These are phyloP conservation scores for Lineus longissimus DNA, from an alignment of 1,140 invertebrate genomes.

Conservation along the genomic window DNA sequence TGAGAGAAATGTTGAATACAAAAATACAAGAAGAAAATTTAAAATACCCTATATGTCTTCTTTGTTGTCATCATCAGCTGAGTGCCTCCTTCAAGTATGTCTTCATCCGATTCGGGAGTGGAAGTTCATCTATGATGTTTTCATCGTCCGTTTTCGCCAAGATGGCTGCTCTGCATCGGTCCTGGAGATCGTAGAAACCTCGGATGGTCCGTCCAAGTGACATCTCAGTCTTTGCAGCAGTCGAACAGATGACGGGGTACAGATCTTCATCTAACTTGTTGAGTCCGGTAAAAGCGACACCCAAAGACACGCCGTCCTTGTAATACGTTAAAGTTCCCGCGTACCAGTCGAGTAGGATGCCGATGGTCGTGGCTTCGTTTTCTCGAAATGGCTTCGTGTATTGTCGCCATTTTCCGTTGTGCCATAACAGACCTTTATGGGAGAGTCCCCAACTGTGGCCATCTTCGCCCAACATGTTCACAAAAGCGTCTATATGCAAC, in stretches of 20 bases:
- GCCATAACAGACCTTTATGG: conserved; percentile 71
- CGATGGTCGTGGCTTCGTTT: conserved; percentile 65
- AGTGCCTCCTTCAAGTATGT: conserved; percentile 35
- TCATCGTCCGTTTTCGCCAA: conserved; percentile 25
- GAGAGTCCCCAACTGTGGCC: conserved; percentile 69
- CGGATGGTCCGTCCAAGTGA: conserved; percentile 58
- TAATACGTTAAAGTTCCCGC: conserved; percentile 69
- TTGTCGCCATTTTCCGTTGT: conserved; percentile 59
- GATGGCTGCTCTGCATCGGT: conserved; percentile 54
- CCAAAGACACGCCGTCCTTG: conserved; percentile 67
- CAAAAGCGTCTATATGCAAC: conserved; percentile 65
- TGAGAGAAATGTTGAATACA: no score
- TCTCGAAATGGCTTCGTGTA: conserved; percentile 70
- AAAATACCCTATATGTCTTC: no score
- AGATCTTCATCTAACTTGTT: conserved; percentile 58
- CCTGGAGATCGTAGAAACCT: conserved; percentile 67
- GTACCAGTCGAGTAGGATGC: conserved; percentile 65
- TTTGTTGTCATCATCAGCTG: background rate
- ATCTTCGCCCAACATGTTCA: conserved; percentile 70
- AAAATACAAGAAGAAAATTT: no score
- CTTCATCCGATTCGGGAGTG: conserved; percentile 45
- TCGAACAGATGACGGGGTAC: conserved; percentile 69
- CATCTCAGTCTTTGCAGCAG: conserved; percentile 74
- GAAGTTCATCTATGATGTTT: conserved; percentile 32
- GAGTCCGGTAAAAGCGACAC: conserved; percentile 58